Conservation (phyloP, 1,140 invertebrate genomes). For the Andricus grossulariae region DNA sequence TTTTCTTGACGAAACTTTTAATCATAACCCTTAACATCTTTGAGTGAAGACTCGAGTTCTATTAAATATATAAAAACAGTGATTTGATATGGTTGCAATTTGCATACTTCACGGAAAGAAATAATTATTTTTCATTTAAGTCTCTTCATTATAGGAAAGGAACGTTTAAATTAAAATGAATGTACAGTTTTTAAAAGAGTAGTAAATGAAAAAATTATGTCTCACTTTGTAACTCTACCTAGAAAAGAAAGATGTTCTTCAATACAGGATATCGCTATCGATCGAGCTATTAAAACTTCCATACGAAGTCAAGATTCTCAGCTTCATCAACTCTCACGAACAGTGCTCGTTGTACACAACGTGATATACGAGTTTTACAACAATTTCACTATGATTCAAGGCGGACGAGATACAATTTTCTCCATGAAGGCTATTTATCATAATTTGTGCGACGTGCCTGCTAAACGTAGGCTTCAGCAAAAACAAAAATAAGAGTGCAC, state of each 20-base stretch:
- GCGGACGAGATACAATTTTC: slow-evolving; percentile 9
- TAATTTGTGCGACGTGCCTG: background rate
- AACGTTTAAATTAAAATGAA: too few relatives aligned
- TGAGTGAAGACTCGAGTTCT: too few relatives aligned
- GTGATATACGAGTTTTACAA: background rate
- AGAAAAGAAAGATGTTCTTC: background rate
- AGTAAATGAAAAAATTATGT: too few relatives aligned
- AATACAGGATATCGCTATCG: background rate
- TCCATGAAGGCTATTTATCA: slow-evolving; percentile 11
- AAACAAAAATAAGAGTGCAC: background rate
- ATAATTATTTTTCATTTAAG: too few relatives aligned
- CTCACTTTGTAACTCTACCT: background rate
- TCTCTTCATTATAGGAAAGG: too few relatives aligned
- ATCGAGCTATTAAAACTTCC: background rate
- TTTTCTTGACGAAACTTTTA: too few relatives aligned
- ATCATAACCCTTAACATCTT: too few relatives aligned
- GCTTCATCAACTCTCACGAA: background rate
- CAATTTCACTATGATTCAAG: slow-evolving; percentile 3
- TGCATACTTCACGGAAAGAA: too few relatives aligned
- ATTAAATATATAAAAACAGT: too few relatives aligned
- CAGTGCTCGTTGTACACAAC: background rate
- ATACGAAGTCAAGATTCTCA: background rate
- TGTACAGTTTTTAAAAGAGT: too few relatives aligned
- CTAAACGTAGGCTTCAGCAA: background rate
- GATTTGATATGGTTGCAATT: too few relatives aligned